These are phyloP conservation scores for Deilephila porcellus DNA, from an alignment of 2,888 invertebrate species.

Conservation along the genomic window DNA sequence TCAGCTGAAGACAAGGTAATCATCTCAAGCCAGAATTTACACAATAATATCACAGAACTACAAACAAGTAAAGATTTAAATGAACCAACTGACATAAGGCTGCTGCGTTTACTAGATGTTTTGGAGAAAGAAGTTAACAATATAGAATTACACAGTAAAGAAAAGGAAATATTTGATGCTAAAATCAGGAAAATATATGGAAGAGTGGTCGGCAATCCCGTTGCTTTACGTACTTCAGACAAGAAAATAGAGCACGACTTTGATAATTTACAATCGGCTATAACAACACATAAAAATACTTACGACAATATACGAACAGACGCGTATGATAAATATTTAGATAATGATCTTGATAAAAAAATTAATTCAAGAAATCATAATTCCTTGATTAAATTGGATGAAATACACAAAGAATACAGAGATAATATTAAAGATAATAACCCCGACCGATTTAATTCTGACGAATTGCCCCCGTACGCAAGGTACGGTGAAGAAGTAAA, in stretches of 20 bases:
- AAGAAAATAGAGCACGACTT: neutral
- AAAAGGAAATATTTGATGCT: constrained; percentile 64
- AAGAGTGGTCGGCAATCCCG: constrained; percentile 46
- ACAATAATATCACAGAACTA: constrained; percentile 29
- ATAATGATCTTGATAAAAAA: constrained; percentile 5
- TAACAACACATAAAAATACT: neutral
- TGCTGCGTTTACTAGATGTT: constrained; percentile 61
- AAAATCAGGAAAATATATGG: constrained; percentile 71
- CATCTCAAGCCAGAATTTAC: constrained; percentile 43
- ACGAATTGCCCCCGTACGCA: constrained; percentile 30
- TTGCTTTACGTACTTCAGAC: constrained; percentile 14
- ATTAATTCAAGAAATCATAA: constrained; percentile 18
- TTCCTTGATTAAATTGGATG: constrained; percentile 6
- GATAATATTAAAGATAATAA: constrained; percentile 34
- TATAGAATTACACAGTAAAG: constrained; percentile 54
- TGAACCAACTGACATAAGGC: constrained; percentile 56
- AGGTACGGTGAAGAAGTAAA: constrained; percentile 30
- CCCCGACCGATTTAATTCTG: constrained; percentile 31
- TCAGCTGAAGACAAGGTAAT: constrained; percentile 50
- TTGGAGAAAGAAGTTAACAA: constrained; percentile 67
- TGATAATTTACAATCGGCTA: neutral
- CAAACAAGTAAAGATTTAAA: constrained; percentile 38
- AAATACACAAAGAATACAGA: constrained; percentile 31
- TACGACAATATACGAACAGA: neutral
- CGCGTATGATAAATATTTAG: constrained; percentile 5